Evolutionary conservation across 2,797 vertebrate genomes (phyloP).

Genomic region (Xiphorhynchus erythropygius): DNA sequence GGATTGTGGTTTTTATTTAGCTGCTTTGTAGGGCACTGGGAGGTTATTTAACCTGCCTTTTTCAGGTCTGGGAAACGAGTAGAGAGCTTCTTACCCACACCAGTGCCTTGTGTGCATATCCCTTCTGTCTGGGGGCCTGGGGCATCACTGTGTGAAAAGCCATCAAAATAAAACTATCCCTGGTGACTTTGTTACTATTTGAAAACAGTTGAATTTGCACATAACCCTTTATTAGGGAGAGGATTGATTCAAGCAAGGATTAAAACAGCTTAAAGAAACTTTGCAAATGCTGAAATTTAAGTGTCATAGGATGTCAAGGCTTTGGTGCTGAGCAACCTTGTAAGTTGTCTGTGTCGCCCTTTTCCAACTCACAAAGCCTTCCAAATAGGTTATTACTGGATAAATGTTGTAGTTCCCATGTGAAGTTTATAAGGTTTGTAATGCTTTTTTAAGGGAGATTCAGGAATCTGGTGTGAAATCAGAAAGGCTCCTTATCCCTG

Average conservation of each 20-base stretch:
- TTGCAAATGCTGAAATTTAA: not conserved
- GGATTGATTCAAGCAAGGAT: constrained; percentile 29
- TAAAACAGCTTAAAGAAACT: constrained; percentile 50
- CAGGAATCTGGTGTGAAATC: not conserved
- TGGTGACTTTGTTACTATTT: not conserved
- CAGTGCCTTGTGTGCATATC: fast-evolving
- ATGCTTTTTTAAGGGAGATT: constrained; percentile 20
- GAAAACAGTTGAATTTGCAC: constrained; percentile 38
- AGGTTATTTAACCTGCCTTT: not conserved
- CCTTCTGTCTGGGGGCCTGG: not conserved
- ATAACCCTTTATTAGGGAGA: constrained; percentile 32
- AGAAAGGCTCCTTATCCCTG: not conserved
- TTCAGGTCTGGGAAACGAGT: not conserved
- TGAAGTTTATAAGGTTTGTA: not conserved
- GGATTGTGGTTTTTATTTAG: not conserved
- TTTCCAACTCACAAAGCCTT: not conserved
- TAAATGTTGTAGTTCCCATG: not conserved
- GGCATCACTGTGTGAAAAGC: not conserved
- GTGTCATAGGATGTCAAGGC: fast-evolving
- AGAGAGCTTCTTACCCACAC: not conserved
- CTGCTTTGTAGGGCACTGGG: not conserved
- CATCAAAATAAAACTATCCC: not conserved
- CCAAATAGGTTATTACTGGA: not conserved
- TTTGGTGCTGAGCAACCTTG: not conserved
- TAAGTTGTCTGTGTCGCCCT: not conserved